These are phyloP conservation scores for Pediacus dermestoides DNA, from an alignment of 2,888 invertebrate species.

Conservation along the genomic window DNA sequence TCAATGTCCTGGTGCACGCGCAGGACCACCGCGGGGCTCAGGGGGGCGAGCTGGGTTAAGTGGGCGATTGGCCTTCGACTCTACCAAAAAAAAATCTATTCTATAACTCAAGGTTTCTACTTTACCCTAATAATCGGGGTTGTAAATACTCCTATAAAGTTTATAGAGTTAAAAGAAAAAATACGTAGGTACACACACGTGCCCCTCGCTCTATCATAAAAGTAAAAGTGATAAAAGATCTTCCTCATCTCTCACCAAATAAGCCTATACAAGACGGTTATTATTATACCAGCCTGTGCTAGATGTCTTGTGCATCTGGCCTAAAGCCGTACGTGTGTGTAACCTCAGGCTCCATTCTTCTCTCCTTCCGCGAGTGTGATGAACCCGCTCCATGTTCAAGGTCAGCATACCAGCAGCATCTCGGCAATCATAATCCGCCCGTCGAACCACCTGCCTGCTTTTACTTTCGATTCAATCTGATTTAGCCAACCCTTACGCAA, in stretches of 20 bases:
- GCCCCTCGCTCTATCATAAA: background rate
- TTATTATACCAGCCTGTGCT: too few species aligned
- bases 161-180: too few species aligned
- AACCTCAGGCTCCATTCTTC: conserved; percentile 14
- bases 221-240: conserved; percentile 1
- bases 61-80: conserved; percentile 38
- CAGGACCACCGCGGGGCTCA: conserved; percentile 23
- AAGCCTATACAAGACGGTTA: too few species aligned
- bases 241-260: too few species aligned
- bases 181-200: background rate
- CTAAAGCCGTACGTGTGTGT: background rate
- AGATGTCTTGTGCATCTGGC: background rate
- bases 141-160: too few species aligned
- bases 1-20: conserved; percentile 46
- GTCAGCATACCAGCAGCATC: conserved; percentile 28
- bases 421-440: conserved; percentile 24
- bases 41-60: conserved; percentile 17
- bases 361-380: conserved; percentile 19
- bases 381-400: conserved; percentile 33
- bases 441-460: conserved; percentile 36
- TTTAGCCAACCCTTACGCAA: too few species aligned
- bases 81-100: conserved; percentile 15
- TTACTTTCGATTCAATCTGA: conserved; percentile 26
- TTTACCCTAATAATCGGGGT: background rate
- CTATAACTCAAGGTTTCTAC: conserved; percentile 4